Base-by-base conservation (phyloP, 2,113 vertebrate genomes). In the Chelonoidis abingdonii region DNA sequence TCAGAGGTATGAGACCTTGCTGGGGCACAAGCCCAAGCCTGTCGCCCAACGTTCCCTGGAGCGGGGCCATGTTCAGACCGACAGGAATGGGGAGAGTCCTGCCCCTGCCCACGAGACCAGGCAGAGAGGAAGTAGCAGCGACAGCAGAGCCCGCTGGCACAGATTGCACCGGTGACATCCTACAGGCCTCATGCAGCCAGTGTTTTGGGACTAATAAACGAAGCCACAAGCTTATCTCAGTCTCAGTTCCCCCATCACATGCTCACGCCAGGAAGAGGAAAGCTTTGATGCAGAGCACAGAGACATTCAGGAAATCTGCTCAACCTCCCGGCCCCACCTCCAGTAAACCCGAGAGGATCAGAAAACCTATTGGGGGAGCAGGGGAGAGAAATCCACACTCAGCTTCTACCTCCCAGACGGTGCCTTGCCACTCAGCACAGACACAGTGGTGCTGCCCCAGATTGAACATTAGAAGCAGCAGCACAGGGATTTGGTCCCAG, bases 71-170 rank as follows among this genome's bases (percentile, higher is more conserved):
- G 62, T 3, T 50, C 0, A 0, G 14, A 10, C 89, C 10, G 0
- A 10, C 0, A 0, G 81, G 0, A 0, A 24, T 0, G n/a, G 65
- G 80, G 4, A 89, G 9, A 44, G 57, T 27, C 79, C 13, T 0
- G 53, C 53, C 53, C 25, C 56, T 25, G 25, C 41, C 11, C 27
- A 17, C 3, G 8, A 69, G 62, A 35, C 62, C 35, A n/a, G 31
- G 62, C 35, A 4, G 62, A 69, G 35, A 69, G 62, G 14, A 69
- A 69, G 35, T 8, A 8, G 17, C 35, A 19, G 62, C 14, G 3
- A 35, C 14, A 65, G 59, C 59, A 31, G 29, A 16, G 62, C 31
- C 62, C 16, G 31, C 14, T 17, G 62, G 62, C 62, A 59, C 4
- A 11, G 56, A 59, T 29, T 59, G 56, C 10, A 3, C 57, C 1